phyloP scores from a whole-genome alignment of 2,888 invertebrate genomes.

The Brachynemurus nebulosus region DNA sequence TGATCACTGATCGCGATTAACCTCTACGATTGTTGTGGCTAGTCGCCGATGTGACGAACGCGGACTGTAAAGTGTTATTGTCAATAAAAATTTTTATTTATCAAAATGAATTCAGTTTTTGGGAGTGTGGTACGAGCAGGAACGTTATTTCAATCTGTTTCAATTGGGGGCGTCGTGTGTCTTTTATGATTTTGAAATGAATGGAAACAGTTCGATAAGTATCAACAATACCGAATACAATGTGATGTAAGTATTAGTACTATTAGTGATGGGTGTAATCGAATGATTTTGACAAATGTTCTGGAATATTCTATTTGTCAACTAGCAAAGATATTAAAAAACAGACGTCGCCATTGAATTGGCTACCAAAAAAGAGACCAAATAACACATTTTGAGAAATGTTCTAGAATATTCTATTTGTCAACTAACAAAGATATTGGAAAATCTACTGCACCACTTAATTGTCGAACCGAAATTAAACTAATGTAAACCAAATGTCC shows the following conservation, averaged over 20 bases:
- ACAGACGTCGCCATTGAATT: no score
- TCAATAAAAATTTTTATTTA: not conserved
- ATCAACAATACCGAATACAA: not conserved
- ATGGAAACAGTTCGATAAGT: not conserved
- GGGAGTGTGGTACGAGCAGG: not conserved
- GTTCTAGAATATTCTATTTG: no score
- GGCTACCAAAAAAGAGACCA: no score
- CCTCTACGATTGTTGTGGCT: not conserved
- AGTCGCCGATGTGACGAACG: not conserved
- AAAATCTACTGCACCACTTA: no score
- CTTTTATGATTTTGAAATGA: not conserved
- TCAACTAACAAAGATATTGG: no score
- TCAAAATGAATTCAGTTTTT: not conserved
- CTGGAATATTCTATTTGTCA: no score
- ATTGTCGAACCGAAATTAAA: no score
- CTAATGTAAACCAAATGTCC: no score
- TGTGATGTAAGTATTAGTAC: not conserved
- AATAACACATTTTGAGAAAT: no score
- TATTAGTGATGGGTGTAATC: not conserved
- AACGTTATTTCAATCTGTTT: not conserved
- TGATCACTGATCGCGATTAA: not conserved
- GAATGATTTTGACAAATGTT: no score
- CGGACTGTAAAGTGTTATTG: not conserved
- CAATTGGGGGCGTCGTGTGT: not conserved
- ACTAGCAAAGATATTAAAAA: no score